Evolutionary conservation across 1,140 invertebrate species (phyloP), one percentile per base, ranked within the genome.

Genomic region (Chrysomallon squamiferum): DNA sequence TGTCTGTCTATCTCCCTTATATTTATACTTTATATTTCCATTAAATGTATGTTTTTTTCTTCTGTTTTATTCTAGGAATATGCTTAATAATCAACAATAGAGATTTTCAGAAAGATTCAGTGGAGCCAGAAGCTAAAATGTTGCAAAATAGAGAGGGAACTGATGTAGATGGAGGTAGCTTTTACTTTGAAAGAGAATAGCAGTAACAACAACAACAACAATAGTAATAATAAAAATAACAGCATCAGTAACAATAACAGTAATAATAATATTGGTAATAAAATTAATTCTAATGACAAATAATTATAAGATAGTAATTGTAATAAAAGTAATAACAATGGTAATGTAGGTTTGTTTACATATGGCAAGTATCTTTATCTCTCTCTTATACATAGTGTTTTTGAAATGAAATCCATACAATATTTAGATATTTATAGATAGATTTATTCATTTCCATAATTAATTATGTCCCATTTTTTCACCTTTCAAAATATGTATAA

Each of bases 31-130:
- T n/a, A n/a, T n/a, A n/a, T n/a, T n/a, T n/a, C n/a, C n/a, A n/a
- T n/a, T n/a, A n/a, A n/a, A n/a, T n/a, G n/a, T n/a, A n/a, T n/a
- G n/a, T n/a, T n/a, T n/a, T n/a, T n/a, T n/a, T n/a, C n/a, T n/a
- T n/a, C n/a, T n/a, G n/a, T n/a, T n/a, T n/a, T n/a, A n/a, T 59
- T 69, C 13, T 58, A 77, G 76, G 76, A 13, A 66, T 76, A 29
- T 76, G 74, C 66, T 35, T 79, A 3, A 79, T 79, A 3, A 72
- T 79, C 62, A 79, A 79, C 68, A 79, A 79, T 62, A 62, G 69
- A 52, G 62, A 74, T 29, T 79, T 79, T 57, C 58, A 71, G 47
- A 60, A 68, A 43, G 63, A 63, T 22, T 57, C 32, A 20, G 27
- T 29, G 30, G 56, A 68, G 15, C 15, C 13, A 2, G 50, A 62